A percentile compares a stretch with the other conserved stretches of the same genome.
Conservation (phyloP, 2,888 invertebrate species). For the Fragum whitleyi region DNA sequence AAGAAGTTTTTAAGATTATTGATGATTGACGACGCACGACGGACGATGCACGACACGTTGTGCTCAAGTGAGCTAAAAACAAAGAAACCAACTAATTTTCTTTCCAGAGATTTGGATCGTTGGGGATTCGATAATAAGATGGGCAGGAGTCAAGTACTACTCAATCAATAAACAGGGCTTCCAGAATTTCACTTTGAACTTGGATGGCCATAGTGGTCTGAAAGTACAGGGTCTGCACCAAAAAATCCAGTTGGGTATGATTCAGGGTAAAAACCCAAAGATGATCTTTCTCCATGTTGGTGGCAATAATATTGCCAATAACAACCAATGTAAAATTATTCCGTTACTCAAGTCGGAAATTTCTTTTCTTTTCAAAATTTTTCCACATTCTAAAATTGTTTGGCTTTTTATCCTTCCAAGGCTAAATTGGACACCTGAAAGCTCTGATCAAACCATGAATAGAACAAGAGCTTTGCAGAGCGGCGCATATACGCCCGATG, state of each 20-base stretch:
- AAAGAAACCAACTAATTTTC: background rate
- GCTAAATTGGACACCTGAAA: conserved; percentile 12
- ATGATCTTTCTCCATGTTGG: conserved; percentile 35
- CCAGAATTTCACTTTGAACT: background rate
- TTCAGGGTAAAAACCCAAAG: conserved; percentile 21
- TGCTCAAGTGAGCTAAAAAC: background rate
- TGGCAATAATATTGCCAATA: conserved; percentile 34
- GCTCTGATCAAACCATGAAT: background rate
- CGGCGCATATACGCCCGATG: too few relatives aligned
- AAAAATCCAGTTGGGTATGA: conserved; percentile 17
- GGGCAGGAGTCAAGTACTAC: conserved; percentile 21
- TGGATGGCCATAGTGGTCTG: conserved; percentile 30
- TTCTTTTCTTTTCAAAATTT: conserved; percentile 6
- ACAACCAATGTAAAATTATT: conserved; percentile 28
- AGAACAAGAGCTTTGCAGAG: too few relatives aligned
- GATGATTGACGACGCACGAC: too few relatives aligned
- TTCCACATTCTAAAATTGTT: conserved; percentile 17
- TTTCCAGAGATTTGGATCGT: conserved; percentile 46
- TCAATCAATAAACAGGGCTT: background rate
- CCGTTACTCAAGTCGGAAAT: conserved; percentile 3
- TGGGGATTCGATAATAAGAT: conserved; percentile 36
- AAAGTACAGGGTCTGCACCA: conserved; percentile 11
- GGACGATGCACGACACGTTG: conserved; percentile 18
- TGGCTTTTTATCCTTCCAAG: conserved; percentile 39
- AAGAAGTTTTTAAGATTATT: too few relatives aligned